Evolutionary conservation across 2,113 vertebrate species (phyloP), one percentile per base, ranked within the genome.

Genomic region (Genyomyrus donnyi): DNA sequence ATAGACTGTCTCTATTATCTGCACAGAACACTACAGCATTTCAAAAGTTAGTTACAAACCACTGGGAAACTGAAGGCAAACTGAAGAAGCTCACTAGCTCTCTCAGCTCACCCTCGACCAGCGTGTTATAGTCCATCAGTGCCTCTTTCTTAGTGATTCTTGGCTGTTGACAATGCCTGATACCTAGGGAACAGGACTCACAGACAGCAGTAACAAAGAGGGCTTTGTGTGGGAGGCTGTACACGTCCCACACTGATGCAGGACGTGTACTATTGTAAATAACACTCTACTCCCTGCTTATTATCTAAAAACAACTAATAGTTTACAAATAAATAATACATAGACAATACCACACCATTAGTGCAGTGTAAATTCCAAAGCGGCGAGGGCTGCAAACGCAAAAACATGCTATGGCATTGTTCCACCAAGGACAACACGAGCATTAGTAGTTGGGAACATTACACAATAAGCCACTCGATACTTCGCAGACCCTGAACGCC

Each of bases 21-120:
- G 66, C 91, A 92, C 92, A 88, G 89, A 80, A 90, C 91, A 93
- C 90, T 74, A 31, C 46, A 48, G 90, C 85, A 90, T 92, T 86
- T 90, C 45, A 27, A 27, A 85, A 39, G 3, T 35, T 90, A 45
- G 84, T 90, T 49, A n/a, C 7, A 62, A 87, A 91, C 89, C 91
- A 92, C 92, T 83, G 77, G 31, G 17, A 39, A 45, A 3, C 35
- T 83, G 31, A 17, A 3, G 31, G 35, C 19, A 42, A 6, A 39
- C 39, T 11, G 39, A 11, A 80, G 53, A 56, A 56, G 5, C 19
- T 56, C 53, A 56, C 53, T 56, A 80, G 31, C 31, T 42, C 39
- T 39, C 1, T 42, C 15, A 6, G 35, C 62, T 66, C 9, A 66
- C n/a, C 58, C 58, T n/a, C 62, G 7, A 66, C 3, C 62, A 70